phyloP scores from a whole-genome alignment of 2,797 vertebrate genomes.

The Sylvia borin region DNA sequence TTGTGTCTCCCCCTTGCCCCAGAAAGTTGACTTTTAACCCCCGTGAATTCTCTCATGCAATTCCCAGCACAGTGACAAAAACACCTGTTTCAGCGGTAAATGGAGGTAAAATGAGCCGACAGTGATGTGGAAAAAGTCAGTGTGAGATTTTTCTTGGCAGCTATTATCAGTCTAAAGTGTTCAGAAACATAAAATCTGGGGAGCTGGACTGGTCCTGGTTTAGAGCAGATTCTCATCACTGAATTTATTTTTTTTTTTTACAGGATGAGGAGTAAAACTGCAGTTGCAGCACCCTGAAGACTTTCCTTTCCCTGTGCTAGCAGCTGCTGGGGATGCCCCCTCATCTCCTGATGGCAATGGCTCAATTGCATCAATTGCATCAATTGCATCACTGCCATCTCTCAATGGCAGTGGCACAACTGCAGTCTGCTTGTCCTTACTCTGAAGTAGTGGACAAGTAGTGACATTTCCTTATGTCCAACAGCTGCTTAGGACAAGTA shows the following conservation, averaged over 20 bases:
- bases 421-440: background rate
- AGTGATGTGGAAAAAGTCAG: background rate
- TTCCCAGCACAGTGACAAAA: constrained; percentile 7
- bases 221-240: background rate
- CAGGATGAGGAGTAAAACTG: background rate
- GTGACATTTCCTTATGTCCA: background rate
- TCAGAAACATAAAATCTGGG: background rate
- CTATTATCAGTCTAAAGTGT: background rate
- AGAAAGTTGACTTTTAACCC: background rate
- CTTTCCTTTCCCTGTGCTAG: background rate
- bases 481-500: background rate
- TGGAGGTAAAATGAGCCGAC: background rate
- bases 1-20: background rate
- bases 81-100: background rate
- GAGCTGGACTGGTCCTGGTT: background rate
- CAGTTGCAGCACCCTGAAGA: background rate
- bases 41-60: background rate
- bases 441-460: background rate
- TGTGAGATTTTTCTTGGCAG: background rate
- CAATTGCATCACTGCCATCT: no score
- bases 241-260: background rate
- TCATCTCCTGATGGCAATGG: fast-evolving
- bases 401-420: background rate
- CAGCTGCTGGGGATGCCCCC: background rate
- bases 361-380: background rate